Conservation (phyloP, 2,888 invertebrate species). For the Capitulum mitella region DNA sequence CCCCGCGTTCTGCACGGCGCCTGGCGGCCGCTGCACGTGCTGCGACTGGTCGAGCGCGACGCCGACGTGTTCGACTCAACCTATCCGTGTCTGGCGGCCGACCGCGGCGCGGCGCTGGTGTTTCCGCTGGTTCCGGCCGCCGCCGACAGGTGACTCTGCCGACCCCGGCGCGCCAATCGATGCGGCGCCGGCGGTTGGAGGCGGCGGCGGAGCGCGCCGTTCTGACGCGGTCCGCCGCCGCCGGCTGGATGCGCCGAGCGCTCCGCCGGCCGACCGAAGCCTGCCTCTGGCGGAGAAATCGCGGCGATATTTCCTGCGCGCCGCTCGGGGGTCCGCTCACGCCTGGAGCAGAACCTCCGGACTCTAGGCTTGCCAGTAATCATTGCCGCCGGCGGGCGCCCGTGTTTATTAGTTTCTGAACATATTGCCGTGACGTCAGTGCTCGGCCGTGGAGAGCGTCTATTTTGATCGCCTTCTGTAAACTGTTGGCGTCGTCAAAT, state of each 20-base stretch:
- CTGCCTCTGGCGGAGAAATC: background rate
- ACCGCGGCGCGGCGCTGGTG: constrained; percentile 60
- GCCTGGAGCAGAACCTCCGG: no score
- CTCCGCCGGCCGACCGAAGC: background rate
- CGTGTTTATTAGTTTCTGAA: no score
- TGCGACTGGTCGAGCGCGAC: constrained; percentile 64
- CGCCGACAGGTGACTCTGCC: background rate
- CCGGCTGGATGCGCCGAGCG: background rate
- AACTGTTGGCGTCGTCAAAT: background rate
- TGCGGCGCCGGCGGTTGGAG: background rate
- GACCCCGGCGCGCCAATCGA: background rate
- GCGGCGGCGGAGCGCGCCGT: no score
- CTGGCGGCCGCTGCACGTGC: constrained; percentile 64
- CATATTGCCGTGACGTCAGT: background rate
- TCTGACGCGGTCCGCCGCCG: no score
- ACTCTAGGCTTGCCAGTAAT: no score
- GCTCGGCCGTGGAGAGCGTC: background rate
- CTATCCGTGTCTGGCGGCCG: constrained; percentile 63
- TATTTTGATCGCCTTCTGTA: background rate
- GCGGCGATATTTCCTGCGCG: background rate
- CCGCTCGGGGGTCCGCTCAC: background rate
- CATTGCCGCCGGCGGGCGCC: no score
- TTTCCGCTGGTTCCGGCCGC: constrained; percentile 43
- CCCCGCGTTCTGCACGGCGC: constrained; percentile 66
- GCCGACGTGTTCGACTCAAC: constrained; percentile 85